phyloP scores from a whole-genome alignment of 53 echinoderm and acorn worm genomes.

The Astropecten irregularis region DNA sequence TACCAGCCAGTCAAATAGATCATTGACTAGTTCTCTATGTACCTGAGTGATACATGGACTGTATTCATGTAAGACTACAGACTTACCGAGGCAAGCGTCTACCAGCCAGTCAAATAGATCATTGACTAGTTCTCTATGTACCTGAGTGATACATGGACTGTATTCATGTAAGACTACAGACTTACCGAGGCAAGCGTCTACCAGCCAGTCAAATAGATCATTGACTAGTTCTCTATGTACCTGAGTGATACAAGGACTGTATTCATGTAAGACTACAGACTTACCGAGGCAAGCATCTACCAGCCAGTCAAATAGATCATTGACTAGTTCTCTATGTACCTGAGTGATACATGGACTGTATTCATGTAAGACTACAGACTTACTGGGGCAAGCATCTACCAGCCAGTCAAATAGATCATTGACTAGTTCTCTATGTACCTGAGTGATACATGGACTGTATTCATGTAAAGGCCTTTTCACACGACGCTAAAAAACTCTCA shows the following conservation, averaged over 20 bases:
- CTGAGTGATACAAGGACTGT: conserved; percentile 71
- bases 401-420: conserved; percentile 99
- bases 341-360: conserved; percentile 71
- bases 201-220: conserved; percentile 98
- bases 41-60: conserved; percentile 75
- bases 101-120: conserved; percentile 99
- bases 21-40: conserved; percentile 81
- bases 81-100: conserved; percentile 91
- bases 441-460: conserved; percentile 74
- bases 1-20: conserved; percentile 98
- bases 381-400: conserved; percentile 89
- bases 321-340: conserved; percentile 80
- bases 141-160: conserved; percentile 72
- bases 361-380: conserved; percentile 99
- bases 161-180: conserved; percentile 96
- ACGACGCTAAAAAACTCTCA: too few relatives aligned
- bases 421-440: conserved; percentile 80
- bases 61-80: conserved; percentile 96
- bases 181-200: conserved; percentile 94
- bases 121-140: conserved; percentile 79
- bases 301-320: conserved; percentile 99
- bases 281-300: conserved; percentile 93
- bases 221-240: conserved; percentile 83
- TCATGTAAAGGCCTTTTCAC: conserved; percentile 95
- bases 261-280: conserved; percentile 97